A percentile compares a stretch with the other conserved stretches of the same genome.
phyloP scores from a whole-genome alignment of 2,797 vertebrate genomes.

The Hippoglossus hippoglossus region DNA sequence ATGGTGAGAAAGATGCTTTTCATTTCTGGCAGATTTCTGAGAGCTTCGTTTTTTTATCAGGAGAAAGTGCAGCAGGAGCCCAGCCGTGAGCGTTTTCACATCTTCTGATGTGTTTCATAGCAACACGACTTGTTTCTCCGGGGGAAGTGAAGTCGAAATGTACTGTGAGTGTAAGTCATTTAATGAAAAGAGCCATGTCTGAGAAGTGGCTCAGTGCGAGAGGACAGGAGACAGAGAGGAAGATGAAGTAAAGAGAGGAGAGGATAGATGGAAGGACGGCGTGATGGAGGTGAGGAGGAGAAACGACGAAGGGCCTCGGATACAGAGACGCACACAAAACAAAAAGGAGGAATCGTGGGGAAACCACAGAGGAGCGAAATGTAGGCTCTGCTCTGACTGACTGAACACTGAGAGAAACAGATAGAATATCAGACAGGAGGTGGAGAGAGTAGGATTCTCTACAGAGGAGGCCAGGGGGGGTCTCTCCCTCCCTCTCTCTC shows the following conservation, averaged over 20 bases:
- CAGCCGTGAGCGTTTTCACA: not conserved
- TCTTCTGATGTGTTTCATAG: slow-evolving; percentile 17
- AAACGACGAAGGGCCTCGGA: slow-evolving; percentile 32
- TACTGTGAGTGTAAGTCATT: not conserved
- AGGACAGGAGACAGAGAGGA: not conserved
- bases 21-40: not conserved
- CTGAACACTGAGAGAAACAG: not conserved
- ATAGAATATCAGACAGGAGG: no score
- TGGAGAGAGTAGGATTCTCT: no score
- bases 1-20: not conserved
- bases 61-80: not conserved
- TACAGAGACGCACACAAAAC: slow-evolving; percentile 26
- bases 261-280: slow-evolving; percentile 4
- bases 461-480: no score
- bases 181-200: not conserved
- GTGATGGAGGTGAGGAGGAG: slow-evolving; percentile 47
- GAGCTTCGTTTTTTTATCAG: not conserved
- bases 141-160: slow-evolving; percentile 15
- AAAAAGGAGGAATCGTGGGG: slow-evolving; percentile 63
- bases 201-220: not conserved
- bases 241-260: not conserved
- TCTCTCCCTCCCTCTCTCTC: no score
- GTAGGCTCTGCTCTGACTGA: slow-evolving; percentile 13
- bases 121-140: slow-evolving; percentile 41
- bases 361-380: slow-evolving; percentile 8